Evolutionary conservation across 1,140 invertebrate genomes (phyloP).

Genomic region (Eriosoma lanigerum): DNA sequence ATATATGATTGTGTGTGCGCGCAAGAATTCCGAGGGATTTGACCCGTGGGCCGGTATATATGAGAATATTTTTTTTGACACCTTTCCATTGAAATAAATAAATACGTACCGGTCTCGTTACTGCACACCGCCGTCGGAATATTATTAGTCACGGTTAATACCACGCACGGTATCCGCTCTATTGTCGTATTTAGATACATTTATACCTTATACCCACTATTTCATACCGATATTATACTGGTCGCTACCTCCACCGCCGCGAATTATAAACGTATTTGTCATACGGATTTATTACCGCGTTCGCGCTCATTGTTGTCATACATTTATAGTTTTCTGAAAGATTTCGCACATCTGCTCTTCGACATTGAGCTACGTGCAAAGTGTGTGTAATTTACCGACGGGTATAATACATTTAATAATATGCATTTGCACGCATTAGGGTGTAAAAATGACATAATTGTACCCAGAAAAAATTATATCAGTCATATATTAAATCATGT

Average conservation of each 20-base stretch:
- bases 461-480: too few species aligned
- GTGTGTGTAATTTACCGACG: not conserved
- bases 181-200: constrained; percentile 3
- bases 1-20: not conserved
- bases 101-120: constrained; percentile 31
- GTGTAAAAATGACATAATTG: constrained; percentile 24
- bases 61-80: constrained; percentile 29
- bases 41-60: constrained; percentile 1
- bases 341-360: constrained; percentile 38
- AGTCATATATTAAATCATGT: too few species aligned
- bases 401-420: not conserved
- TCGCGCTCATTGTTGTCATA: not conserved
- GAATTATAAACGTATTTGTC: constrained; percentile 51
- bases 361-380: too few species aligned
- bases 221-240: not conserved
- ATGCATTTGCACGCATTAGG: not conserved
- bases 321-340: not conserved
- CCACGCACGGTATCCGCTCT: constrained; percentile 34
- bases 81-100: constrained; percentile 42
- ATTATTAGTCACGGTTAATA: constrained; percentile 46
- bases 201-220: not conserved
- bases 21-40: constrained; percentile 44
- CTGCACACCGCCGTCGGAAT: not conserved
- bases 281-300: constrained; percentile 38
- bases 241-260: not conserved